A percentile compares a stretch with the other conserved stretches of the same genome.
These are phyloP conservation scores for Stenodema calcarata DNA, from an alignment of 2,888 invertebrate genomes.

Conservation along the genomic window DNA sequence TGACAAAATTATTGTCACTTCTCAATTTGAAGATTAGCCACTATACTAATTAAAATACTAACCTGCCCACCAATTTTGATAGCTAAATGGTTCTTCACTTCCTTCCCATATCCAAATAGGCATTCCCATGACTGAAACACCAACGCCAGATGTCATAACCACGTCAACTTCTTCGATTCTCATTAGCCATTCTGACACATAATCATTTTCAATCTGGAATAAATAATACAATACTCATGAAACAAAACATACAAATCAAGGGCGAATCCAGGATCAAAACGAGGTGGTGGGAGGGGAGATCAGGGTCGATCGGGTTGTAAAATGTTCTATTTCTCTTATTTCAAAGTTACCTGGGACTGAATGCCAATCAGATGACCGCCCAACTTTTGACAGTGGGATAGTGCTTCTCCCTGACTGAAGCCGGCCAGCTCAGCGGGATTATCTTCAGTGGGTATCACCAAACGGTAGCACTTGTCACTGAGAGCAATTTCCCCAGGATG, in stretches of 20 bases:
- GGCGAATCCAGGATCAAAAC: no score
- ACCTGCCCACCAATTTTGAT: slow-evolving; percentile 65
- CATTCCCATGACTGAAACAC: slow-evolving; percentile 61
- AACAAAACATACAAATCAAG: no score
- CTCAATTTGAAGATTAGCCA: no score
- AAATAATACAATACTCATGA: background rate
- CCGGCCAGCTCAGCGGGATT: slow-evolving; percentile 58
- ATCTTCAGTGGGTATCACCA: slow-evolving; percentile 61
- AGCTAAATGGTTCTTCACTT: slow-evolving; percentile 60
- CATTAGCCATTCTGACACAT: slow-evolving; percentile 65
- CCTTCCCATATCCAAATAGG: slow-evolving; percentile 65
- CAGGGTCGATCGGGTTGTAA: no score
- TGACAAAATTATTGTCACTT: no score
- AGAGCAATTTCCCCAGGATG: slow-evolving; percentile 64
- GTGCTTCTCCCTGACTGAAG: slow-evolving; percentile 62
- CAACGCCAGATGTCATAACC: slow-evolving; percentile 64
- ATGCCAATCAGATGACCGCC: slow-evolving; percentile 64
- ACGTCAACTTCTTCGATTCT: slow-evolving; percentile 60
- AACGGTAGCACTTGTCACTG: slow-evolving; percentile 65
- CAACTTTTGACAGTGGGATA: slow-evolving; percentile 62
- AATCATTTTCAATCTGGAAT: slow-evolving; percentile 65
- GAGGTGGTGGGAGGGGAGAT: no score
- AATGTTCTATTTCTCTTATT: no score
- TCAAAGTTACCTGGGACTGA: slow-evolving; percentile 59
- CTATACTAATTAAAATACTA: no score